Conservation (phyloP, 1,140 invertebrate species). For the Ceratina calcarata region DNA sequence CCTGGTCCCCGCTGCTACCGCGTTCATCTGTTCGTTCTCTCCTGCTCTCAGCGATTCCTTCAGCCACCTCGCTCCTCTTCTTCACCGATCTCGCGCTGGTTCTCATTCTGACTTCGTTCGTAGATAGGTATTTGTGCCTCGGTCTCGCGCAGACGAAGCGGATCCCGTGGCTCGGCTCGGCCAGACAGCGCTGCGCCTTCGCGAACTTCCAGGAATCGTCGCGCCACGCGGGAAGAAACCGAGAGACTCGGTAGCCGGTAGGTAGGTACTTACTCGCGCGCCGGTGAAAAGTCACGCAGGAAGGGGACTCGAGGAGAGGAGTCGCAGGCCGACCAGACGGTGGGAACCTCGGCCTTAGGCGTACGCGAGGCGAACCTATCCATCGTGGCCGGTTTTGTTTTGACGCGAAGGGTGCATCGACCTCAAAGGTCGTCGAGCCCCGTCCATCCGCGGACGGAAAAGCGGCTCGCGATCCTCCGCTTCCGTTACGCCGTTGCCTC, state of each 20-base stretch:
- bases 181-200: constrained; percentile 80
- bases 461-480: background rate
- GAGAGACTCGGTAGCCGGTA: background rate
- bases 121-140: constrained; percentile 65
- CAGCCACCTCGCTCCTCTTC: background rate
- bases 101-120: constrained; percentile 48
- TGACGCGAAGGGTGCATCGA: constrained; percentile 78
- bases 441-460: constrained; percentile 53
- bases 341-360: constrained; percentile 72
- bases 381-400: constrained; percentile 73
- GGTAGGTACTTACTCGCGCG: constrained; percentile 1
- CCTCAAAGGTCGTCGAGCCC: constrained; percentile 77
- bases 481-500: constrained; percentile 28
- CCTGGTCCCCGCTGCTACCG: constrained; percentile 8
- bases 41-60: background rate
- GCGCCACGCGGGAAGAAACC: constrained; percentile 51
- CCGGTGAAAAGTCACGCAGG: constrained; percentile 35
- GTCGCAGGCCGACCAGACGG: constrained; percentile 75
- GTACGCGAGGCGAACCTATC: constrained; percentile 61
- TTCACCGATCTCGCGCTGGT: constrained; percentile 43
- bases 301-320: constrained; percentile 45
- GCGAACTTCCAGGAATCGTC: constrained; percentile 72
- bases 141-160: constrained; percentile 66
- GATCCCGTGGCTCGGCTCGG: constrained; percentile 52
- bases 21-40: background rate